Evolutionary conservation across 2,113 vertebrate species (phyloP).

Genomic region (Dolichotis patagonum): DNA sequence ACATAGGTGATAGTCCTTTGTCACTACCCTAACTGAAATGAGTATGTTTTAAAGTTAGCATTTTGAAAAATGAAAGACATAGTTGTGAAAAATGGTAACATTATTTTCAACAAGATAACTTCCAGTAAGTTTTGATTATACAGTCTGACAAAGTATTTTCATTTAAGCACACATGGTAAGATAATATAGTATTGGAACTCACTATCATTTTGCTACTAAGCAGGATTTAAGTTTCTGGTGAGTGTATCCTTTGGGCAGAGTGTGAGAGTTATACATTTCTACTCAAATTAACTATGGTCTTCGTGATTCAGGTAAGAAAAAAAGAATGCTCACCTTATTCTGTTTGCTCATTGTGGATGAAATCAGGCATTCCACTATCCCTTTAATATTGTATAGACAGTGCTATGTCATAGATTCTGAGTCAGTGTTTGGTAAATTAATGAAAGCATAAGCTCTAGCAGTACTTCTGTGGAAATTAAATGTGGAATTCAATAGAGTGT

Average conservation of each 20-base stretch:
- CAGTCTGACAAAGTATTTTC: constrained; percentile 15
- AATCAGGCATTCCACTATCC: constrained; percentile 52
- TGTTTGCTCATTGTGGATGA: constrained; percentile 66
- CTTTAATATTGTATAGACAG: constrained; percentile 64
- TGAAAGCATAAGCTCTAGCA: constrained; percentile 67
- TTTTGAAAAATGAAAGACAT: constrained; percentile 7
- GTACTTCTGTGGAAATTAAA: constrained; percentile 79
- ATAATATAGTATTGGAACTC: not conserved
- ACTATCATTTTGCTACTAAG: not conserved
- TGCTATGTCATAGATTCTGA: constrained; percentile 75
- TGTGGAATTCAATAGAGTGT: constrained; percentile 76
- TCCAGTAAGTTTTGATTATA: constrained; percentile 41
- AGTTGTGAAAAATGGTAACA: not conserved
- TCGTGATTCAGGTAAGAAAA: constrained; percentile 50
- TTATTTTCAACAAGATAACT: constrained; percentile 42
- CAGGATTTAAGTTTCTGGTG: constrained; percentile 8
- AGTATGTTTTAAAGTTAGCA: not conserved
- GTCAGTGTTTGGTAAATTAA: constrained; percentile 75
- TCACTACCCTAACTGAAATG: not conserved
- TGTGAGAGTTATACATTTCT: not conserved
- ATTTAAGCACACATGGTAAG: not conserved
- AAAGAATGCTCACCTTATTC: constrained; percentile 1
- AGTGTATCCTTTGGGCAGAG: not conserved
- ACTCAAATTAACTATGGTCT: not conserved
- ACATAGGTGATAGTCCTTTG: not conserved